phyloP scores from a whole-genome alignment of 2,797 vertebrate genomes.

The Anguilla megastoma region DNA sequence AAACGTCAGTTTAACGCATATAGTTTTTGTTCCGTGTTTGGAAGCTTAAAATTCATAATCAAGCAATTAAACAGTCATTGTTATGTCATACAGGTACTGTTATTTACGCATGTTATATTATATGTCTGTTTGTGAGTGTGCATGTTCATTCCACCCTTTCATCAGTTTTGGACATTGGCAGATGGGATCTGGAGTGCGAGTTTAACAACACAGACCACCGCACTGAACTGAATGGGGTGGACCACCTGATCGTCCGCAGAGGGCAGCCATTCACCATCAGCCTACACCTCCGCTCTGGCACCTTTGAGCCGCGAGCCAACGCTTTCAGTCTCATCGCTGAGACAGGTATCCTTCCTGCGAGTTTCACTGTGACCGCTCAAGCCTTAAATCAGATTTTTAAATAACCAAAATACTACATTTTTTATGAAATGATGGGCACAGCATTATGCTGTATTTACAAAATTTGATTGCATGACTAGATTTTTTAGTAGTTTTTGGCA shows the following conservation, averaged over 20 bases:
- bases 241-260: conserved; percentile 82
- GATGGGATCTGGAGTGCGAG: conserved; percentile 77
- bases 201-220: conserved; percentile 81
- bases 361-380: not conserved
- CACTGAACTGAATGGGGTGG: conserved; percentile 73
- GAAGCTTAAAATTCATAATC: too few species aligned
- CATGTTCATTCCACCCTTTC: not conserved
- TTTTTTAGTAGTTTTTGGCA: not conserved
- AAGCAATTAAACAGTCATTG: too few species aligned
- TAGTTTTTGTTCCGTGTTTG: too few species aligned
- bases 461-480: not conserved
- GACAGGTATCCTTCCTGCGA: conserved; percentile 72
- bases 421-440: not conserved
- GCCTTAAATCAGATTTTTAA: too few species aligned
- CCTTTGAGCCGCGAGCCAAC: conserved; percentile 74
- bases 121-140: not conserved
- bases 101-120: not conserved
- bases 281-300: conserved; percentile 75
- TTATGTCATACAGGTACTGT: not conserved
- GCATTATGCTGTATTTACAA: not conserved
- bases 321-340: conserved; percentile 72
- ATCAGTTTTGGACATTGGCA: conserved; percentile 79
- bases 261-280: conserved; percentile 82
- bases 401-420: not conserved
- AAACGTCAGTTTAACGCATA: too few species aligned